phyloP scores from a whole-genome alignment of 1,140 invertebrate species.

The Achatina immaculata region DNA sequence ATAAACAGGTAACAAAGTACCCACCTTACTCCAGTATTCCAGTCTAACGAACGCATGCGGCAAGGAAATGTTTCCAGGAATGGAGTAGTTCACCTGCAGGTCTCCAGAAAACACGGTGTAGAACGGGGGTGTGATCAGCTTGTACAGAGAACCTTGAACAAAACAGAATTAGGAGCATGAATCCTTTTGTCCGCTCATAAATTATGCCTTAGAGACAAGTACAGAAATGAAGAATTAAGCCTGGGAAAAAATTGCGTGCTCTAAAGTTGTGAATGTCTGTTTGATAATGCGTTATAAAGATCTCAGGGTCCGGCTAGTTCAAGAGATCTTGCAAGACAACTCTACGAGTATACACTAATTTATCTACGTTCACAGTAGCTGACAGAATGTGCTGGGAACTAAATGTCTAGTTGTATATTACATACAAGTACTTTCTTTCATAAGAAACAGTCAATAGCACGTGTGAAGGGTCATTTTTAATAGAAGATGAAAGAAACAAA shows the following conservation, averaged over 20 bases:
- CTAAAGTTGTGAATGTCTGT: not conserved
- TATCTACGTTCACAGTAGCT: too few species aligned
- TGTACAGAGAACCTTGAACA: conserved; percentile 46
- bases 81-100: conserved; percentile 46
- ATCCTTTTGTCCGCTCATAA: too few species aligned
- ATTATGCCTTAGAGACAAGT: not conserved
- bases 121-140: conserved; percentile 38
- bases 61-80: conserved; percentile 47
- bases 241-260: not conserved
- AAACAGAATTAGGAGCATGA: not conserved
- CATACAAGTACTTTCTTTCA: too few species aligned
- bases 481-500: too few species aligned
- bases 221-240: not conserved
- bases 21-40: conserved; percentile 20
- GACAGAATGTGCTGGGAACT: too few species aligned
- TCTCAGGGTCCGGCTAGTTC: too few species aligned
- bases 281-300: too few species aligned
- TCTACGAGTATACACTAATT: too few species aligned
- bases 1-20: not conserved
- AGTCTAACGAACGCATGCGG: conserved; percentile 56
- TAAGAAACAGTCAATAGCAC: too few species aligned
- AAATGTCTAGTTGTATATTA: too few species aligned
- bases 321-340: too few species aligned
- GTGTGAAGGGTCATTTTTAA: too few species aligned
- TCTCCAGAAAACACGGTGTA: conserved; percentile 51